A percentile compares a stretch with the other conserved stretches of the same genome.
These are phyloP conservation scores for Aotus griseimembra DNA, from an alignment of 2,797 vertebrate genomes.

Conservation along the genomic window DNA sequence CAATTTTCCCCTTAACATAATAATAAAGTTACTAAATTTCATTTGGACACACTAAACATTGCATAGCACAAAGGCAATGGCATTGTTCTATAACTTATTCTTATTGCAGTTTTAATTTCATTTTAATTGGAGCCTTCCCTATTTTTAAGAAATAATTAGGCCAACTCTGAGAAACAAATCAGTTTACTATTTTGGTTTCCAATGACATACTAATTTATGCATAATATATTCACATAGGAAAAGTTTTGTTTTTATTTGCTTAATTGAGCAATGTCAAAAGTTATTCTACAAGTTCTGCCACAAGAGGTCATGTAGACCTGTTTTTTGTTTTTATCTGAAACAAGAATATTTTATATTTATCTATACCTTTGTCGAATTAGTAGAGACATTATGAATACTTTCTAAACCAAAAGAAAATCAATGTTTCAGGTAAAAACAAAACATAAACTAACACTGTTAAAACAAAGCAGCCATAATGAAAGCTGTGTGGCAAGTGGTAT, in stretches of 20 bases:
- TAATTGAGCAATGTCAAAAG: slow-evolving; percentile 37
- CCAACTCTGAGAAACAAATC: slow-evolving; percentile 76
- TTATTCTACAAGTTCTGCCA: neutral
- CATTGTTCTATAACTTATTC: slow-evolving; percentile 56
- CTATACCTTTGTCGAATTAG: slow-evolving; percentile 31
- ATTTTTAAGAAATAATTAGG: slow-evolving; percentile 67
- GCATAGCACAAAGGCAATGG: slow-evolving; percentile 70
- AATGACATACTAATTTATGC: slow-evolving; percentile 50
- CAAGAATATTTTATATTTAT: neutral
- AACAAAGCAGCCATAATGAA: neutral
- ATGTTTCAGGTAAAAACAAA: neutral
- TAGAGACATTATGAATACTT: neutral
- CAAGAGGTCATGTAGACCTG: slow-evolving; percentile 48
- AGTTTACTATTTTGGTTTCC: slow-evolving; percentile 70
- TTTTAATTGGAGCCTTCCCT: slow-evolving; percentile 50
- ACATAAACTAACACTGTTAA: neutral
- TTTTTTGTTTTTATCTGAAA: slow-evolving; percentile 64
- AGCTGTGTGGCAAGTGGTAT: neutral
- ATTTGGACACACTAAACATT: slow-evolving; percentile 68
- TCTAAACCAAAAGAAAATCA: slow-evolving; percentile 50
- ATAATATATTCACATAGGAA: slow-evolving; percentile 48
- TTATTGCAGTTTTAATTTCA: slow-evolving; percentile 39
- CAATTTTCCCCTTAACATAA: slow-evolving; percentile 67
- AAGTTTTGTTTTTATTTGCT: slow-evolving; percentile 67
- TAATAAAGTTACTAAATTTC: slow-evolving; percentile 81